A percentile compares a stretch with the other conserved stretches of the same genome.
Conservation (phyloP, 2,888 invertebrate species). For the Drosophila atripex region DNA sequence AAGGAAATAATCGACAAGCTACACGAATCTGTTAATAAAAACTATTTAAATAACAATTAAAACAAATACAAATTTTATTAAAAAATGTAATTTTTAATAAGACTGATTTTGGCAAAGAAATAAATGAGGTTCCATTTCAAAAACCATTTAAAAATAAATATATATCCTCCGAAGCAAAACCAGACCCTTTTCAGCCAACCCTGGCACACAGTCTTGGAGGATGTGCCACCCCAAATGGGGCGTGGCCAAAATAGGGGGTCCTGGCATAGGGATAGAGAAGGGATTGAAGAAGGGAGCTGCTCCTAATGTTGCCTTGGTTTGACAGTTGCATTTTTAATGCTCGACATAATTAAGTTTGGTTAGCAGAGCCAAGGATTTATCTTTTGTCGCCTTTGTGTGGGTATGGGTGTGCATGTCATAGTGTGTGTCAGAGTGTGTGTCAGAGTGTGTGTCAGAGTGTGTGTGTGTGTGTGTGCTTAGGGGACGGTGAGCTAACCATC, state of each 20-base stretch:
- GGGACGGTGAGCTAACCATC: conserved; percentile 2
- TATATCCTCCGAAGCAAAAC: too few relatives aligned
- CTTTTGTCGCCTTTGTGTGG: conserved; percentile 29
- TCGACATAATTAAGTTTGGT: conserved; percentile 76
- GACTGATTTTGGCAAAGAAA: too few relatives aligned
- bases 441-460: conserved; percentile 18
- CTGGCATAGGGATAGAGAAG: conserved; percentile 3
- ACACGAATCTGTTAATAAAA: too few relatives aligned
- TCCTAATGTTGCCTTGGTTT: conserved; percentile 52
- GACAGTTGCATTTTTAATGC: conserved; percentile 78
- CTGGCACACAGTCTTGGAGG: not conserved
- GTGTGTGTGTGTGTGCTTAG: conserved; percentile 21
- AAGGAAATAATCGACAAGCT: too few relatives aligned
- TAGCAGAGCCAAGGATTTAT: conserved; percentile 53
- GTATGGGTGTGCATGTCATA: not conserved
- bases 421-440: conserved; percentile 28
- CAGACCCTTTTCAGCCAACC: not conserved
- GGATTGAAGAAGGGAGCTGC: conserved; percentile 11
- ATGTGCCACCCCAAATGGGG: not conserved
- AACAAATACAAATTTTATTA: not conserved
- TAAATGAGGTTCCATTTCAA: too few relatives aligned
- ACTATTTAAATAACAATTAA: not conserved
- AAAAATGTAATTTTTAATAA: not conserved
- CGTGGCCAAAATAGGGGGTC: conserved; percentile 15
- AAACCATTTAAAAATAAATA: too few relatives aligned